These are phyloP conservation scores for Reinhardtius hippoglossoides DNA, from an alignment of 2,113 vertebrate species.

Conservation along the genomic window DNA sequence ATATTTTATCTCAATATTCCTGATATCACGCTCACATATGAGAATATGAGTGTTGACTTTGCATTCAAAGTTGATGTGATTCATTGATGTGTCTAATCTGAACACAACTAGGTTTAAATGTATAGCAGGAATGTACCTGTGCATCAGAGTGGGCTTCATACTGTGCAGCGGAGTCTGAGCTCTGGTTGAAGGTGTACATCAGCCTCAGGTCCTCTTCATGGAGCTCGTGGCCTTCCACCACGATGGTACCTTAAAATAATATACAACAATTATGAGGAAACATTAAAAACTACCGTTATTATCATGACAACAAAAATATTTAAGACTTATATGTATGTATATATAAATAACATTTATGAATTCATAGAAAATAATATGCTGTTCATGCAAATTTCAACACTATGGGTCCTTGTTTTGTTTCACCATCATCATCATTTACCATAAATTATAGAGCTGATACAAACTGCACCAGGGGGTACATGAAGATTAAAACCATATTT, in stretches of 20 bases:
- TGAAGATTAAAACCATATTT: too few species aligned
- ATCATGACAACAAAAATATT: background rate
- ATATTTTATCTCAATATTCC: background rate
- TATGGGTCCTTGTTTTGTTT: too few species aligned
- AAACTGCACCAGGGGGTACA: too few species aligned
- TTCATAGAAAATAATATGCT: background rate
- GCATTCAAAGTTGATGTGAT: background rate
- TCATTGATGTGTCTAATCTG: background rate
- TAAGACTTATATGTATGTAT: too few species aligned
- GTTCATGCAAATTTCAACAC: too few species aligned
- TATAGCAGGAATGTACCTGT: slow-evolving; percentile 83
- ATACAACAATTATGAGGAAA: background rate
- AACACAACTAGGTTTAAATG: background rate
- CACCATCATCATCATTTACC: too few species aligned
- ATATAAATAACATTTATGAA: background rate
- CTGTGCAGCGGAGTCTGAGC: slow-evolving; percentile 80
- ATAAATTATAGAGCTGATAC: too few species aligned
- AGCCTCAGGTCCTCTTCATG: slow-evolving; percentile 93
- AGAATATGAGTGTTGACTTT: background rate
- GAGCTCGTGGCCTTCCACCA: slow-evolving; percentile 92
- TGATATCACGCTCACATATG: background rate
- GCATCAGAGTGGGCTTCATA: slow-evolving; percentile 95
- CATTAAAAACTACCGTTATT: background rate
- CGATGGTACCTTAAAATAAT: slow-evolving; percentile 84
- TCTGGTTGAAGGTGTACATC: slow-evolving; percentile 92